A percentile compares a stretch with the other conserved stretches of the same genome.
These are phyloP conservation scores for Hyles lineata DNA, from an alignment of 2,888 invertebrate genomes.

Conservation along the genomic window DNA sequence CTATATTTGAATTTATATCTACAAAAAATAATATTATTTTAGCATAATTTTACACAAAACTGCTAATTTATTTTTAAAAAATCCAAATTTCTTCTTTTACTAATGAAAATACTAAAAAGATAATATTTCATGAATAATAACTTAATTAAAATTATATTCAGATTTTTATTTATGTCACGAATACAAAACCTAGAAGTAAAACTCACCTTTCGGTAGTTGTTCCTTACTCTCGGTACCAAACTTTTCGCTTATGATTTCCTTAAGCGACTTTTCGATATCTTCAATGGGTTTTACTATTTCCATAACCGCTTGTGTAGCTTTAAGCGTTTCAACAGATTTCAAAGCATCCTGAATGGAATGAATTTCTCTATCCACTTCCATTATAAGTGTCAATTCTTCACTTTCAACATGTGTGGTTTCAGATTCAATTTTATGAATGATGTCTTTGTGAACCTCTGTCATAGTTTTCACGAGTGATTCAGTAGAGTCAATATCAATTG, in stretches of 20 bases:
- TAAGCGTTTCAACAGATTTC: slow-evolving; percentile 59
- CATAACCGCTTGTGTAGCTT: slow-evolving; percentile 50
- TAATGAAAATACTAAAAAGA: no score
- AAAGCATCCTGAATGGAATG: slow-evolving; percentile 66
- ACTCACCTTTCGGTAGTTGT: slow-evolving; percentile 60
- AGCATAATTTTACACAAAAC: background rate
- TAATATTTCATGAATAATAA: no score
- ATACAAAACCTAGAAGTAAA: slow-evolving; percentile 20
- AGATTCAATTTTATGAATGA: slow-evolving; percentile 59
- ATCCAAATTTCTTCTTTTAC: no score
- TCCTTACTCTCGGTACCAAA: slow-evolving; percentile 41
- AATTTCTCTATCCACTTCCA: slow-evolving; percentile 68
- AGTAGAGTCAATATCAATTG: slow-evolving; percentile 62
- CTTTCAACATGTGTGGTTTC: slow-evolving; percentile 50
- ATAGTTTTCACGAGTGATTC: slow-evolving; percentile 69
- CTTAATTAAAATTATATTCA: background rate
- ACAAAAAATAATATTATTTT: slow-evolving; percentile 48
- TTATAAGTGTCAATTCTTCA: slow-evolving; percentile 61
- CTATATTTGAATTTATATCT: slow-evolving; percentile 66
- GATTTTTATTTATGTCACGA: background rate
- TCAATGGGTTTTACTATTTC: slow-evolving; percentile 60
- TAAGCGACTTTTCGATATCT: slow-evolving; percentile 62
- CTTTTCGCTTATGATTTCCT: slow-evolving; percentile 52
- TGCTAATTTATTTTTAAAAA: no score
- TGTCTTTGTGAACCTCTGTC: slow-evolving; percentile 68